Evolutionary conservation across 2,888 invertebrate genomes (phyloP).

Genomic region (Papilio elwesi): DNA sequence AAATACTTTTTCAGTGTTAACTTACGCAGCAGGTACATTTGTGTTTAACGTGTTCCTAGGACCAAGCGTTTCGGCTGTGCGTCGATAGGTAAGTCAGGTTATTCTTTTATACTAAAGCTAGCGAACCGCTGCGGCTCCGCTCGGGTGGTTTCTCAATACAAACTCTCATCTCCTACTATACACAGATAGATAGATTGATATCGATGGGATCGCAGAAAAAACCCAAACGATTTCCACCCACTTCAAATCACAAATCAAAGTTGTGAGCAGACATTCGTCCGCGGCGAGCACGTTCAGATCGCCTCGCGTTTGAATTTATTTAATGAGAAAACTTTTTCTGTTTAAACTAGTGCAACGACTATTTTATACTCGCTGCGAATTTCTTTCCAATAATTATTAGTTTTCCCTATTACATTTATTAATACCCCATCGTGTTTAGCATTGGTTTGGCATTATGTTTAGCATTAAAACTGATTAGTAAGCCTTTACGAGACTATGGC

Average conservation of each 20-base stretch:
- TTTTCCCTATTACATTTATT: constrained; percentile 1
- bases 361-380: constrained; percentile 16
- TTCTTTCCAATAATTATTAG: neutral
- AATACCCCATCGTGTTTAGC: neutral
- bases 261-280: constrained; percentile 12
- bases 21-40: no score
- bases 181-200: no score
- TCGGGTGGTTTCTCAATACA: no score
- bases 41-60: no score
- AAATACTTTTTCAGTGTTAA: no score
- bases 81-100: no score
- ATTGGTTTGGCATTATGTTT: neutral
- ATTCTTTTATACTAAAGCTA: no score
- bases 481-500: neutral
- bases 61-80: no score
- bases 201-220: neutral
- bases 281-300: constrained; percentile 6
- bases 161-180: no score
- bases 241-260: constrained; percentile 23
- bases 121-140: no score
- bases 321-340: constrained; percentile 36
- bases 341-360: constrained; percentile 10
- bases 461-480: neutral
- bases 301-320: constrained; percentile 20
- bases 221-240: neutral